Evolutionary conservation across 2,888 invertebrate genomes (phyloP), one percentile per base, ranked within the genome.

Genomic region (Auanema sp.): DNA sequence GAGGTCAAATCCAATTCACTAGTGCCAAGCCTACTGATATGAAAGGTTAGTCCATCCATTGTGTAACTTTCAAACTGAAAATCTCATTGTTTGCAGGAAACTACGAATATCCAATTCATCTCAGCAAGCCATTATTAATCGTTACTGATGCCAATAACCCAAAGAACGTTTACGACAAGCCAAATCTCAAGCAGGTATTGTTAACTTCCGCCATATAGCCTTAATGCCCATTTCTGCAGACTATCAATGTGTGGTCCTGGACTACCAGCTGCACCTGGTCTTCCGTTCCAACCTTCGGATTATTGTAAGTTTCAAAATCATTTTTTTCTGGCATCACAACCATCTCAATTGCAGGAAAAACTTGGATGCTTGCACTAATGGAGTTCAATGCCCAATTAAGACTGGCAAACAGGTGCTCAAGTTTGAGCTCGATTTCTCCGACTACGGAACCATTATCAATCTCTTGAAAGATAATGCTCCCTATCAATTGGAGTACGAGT

Each of bases 291-390:
- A 72, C 72, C 40, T 66, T 68, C 60, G 71, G 71, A 11, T 57
- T 71, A 11, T 44, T 71, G 69, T 68, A 40, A 68, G 68, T 62
- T 53, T 51, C 11, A 50, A 11, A 53, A 2, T 53, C 1, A 53
- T 23, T 10, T 24, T 33, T 14, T 23, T 16, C 23, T 53, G 21
- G 11, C 11, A 2, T 10, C 23, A 12, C 53, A 16, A 5, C 3
- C 10, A 21, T 18, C 21, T 16, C 10, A 18, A 5, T 52, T 67
- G 21, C 54, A 68, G 68, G 51, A 69, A 66, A 23, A 60, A 69
- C 59, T 60, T 74, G 23, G 69, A 69, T 47, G 71, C 71, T 1
- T 74, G 74, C 56, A 61, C 68, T 47, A 69, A 71, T 57, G 71
- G 74, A 4, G 68, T 72, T 12, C 60, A 67, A 23, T 74, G 74